These are phyloP conservation scores for Drosophila macrospina DNA, from an alignment of 2,888 invertebrate genomes.

Conservation along the genomic window DNA sequence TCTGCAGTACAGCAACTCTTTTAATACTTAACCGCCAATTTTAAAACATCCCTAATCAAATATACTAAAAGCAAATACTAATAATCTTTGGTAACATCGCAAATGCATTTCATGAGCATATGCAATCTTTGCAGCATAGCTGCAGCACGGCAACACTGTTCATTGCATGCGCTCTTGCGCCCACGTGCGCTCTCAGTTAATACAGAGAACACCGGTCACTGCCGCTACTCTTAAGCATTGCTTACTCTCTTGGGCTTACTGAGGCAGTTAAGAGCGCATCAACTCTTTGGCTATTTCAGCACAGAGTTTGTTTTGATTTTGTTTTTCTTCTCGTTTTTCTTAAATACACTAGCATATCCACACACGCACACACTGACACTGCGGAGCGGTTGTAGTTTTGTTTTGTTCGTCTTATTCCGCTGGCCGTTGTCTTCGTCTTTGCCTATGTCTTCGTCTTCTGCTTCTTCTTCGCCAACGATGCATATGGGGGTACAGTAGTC, in stretches of 20 bases:
- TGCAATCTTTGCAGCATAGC: slow-evolving; percentile 13
- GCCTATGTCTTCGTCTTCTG: background rate
- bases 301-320: slow-evolving; percentile 52
- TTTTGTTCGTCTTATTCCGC: slow-evolving; percentile 76
- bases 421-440: slow-evolving; percentile 33
- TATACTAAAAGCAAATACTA: background rate
- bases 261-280: slow-evolving; percentile 22
- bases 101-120: slow-evolving; percentile 41
- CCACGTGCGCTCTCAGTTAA: slow-evolving; percentile 23
- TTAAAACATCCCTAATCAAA: too few relatives aligned
- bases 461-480: slow-evolving; percentile 6
- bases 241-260: background rate
- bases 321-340: slow-evolving; percentile 65
- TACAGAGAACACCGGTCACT: slow-evolving; percentile 12
- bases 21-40: too few relatives aligned
- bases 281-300: slow-evolving; percentile 32
- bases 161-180: slow-evolving; percentile 8
- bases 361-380: background rate
- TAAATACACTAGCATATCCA: slow-evolving; percentile 29
- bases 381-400: slow-evolving; percentile 69
- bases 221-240: slow-evolving; percentile 50
- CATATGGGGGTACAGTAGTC: slow-evolving; percentile 75
- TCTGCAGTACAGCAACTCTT: too few relatives aligned
- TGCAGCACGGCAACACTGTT: slow-evolving; percentile 76
- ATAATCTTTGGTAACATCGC: background rate